A percentile compares a stretch with the other conserved stretches of the same genome.
Evolutionary conservation across 2,797 vertebrate species (phyloP).

Genomic region (Halcyon leucocephala): DNA sequence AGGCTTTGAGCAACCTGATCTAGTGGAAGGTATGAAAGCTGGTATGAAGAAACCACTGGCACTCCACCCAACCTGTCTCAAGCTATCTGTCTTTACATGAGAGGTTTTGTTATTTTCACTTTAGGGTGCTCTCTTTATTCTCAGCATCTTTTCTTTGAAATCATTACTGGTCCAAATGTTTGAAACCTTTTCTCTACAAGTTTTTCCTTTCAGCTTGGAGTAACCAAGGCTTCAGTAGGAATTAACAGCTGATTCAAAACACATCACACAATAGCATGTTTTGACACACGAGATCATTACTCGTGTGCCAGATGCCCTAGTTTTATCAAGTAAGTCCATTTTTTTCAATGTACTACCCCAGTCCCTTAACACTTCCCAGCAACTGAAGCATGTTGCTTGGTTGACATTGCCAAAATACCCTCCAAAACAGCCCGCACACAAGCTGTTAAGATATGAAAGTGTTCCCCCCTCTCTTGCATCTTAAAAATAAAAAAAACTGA

Average conservation of each 20-base stretch:
- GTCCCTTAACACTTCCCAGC: slow-evolving; percentile 42
- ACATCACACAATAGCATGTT: slow-evolving; percentile 14
- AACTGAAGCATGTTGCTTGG: slow-evolving; percentile 30
- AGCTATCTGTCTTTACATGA: background rate
- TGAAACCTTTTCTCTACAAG: background rate
- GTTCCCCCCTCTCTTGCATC: slow-evolving; percentile 34
- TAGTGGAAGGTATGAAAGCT: background rate
- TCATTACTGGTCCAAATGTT: background rate
- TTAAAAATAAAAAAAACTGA: slow-evolving; percentile 57
- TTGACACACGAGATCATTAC: slow-evolving; percentile 45
- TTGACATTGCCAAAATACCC: slow-evolving; percentile 67
- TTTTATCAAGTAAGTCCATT: slow-evolving; percentile 26
- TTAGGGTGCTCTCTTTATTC: background rate
- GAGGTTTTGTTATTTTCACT: background rate
- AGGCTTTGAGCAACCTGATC: background rate
- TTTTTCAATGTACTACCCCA: slow-evolving; percentile 17
- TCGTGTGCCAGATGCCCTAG: slow-evolving; percentile 42
- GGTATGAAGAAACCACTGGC: background rate
- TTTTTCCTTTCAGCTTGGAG: background rate
- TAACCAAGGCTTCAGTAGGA: background rate
- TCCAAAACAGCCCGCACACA: slow-evolving; percentile 49
- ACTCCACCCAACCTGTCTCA: background rate
- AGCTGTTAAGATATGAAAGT: slow-evolving; percentile 52
- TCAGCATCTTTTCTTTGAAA: background rate
- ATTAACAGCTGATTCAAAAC: slow-evolving; percentile 35